These are phyloP conservation scores for Bujurquina vittata DNA, from an alignment of 2,113 vertebrate genomes.

Conservation along the genomic window DNA sequence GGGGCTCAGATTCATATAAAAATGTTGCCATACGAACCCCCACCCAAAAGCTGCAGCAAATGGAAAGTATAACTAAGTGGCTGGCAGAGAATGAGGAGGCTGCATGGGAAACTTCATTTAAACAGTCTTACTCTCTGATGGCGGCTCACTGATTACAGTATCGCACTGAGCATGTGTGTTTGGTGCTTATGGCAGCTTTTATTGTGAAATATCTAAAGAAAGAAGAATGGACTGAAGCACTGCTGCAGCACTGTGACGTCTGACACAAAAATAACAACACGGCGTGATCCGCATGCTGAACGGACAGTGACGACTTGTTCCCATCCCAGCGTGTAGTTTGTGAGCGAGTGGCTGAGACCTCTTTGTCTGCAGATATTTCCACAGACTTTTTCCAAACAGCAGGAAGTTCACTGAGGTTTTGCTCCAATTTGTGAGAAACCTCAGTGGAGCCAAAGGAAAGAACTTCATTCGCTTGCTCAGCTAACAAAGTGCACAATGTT, in stretches of 20 bases:
- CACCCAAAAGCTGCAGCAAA: slow-evolving; percentile 43
- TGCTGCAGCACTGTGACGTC: not conserved
- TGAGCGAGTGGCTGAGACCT: not conserved
- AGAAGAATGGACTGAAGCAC: not conserved
- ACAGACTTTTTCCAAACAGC: slow-evolving; percentile 19
- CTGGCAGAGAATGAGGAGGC: slow-evolving; percentile 37
- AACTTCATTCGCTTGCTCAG: not conserved
- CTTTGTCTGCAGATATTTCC: slow-evolving; percentile 25
- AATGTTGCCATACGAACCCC: slow-evolving; percentile 30
- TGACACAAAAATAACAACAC: slow-evolving; percentile 11
- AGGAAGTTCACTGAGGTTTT: slow-evolving; percentile 12
- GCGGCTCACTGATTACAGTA: not conserved
- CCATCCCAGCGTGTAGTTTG: not conserved
- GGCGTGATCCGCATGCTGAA: not conserved
- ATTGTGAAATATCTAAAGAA: not conserved
- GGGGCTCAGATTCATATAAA: slow-evolving; percentile 7
- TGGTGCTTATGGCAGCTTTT: not conserved
- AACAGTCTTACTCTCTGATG: slow-evolving; percentile 19
- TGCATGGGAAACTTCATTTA: slow-evolving; percentile 25
- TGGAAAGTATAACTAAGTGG: slow-evolving; percentile 62
- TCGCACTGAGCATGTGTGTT: not conserved
- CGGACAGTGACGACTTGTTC: slow-evolving; percentile 34
- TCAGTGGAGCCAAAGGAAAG: not conserved
- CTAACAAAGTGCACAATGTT: not conserved
- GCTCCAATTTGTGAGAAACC: slow-evolving; percentile 9